Percentiles rank a stretch among this genome's conserved stretches.
These are phyloP conservation scores for Odocoileus virginianus DNA, from an alignment of 2,113 vertebrate species.

Conservation along the genomic window DNA sequence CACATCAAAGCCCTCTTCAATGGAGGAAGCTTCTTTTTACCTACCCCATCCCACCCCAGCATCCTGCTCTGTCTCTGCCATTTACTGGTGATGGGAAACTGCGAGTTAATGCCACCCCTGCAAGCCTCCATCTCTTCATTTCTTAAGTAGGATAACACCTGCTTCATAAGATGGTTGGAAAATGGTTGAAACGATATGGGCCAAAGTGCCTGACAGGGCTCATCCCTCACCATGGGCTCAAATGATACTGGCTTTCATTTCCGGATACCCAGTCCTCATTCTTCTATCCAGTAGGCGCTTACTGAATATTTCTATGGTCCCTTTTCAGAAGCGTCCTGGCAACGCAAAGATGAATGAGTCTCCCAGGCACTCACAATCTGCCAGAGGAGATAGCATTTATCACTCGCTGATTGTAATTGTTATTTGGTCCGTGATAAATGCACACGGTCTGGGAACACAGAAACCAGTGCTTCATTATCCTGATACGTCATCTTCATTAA, in stretches of 20 bases:
- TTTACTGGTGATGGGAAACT: not conserved
- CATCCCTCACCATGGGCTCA: not conserved
- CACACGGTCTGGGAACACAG: not conserved
- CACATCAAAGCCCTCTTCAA: conserved; percentile 26
- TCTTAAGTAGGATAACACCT: not conserved
- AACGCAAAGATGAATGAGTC: not conserved
- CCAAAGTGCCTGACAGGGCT: not conserved
- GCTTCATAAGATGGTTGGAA: not conserved
- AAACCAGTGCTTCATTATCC: not conserved
- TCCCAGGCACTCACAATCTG: not conserved
- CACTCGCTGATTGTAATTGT: not conserved
- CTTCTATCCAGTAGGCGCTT: not conserved
- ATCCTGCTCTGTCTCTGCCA: not conserved
- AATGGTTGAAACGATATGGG: not conserved
- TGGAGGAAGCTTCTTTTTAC: not conserved
- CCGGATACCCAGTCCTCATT: not conserved
- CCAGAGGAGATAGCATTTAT: not conserved
- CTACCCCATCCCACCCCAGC: not conserved
- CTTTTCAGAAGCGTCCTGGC: not conserved
- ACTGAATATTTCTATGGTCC: not conserved
- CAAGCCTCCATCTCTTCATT: not conserved
- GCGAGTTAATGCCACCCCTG: not conserved
- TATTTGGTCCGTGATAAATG: not conserved
- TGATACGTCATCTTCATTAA: not conserved
- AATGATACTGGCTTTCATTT: not conserved